Evolutionary conservation across 2,888 invertebrate species (phyloP).

Genomic region (Lottia gigantea): DNA sequence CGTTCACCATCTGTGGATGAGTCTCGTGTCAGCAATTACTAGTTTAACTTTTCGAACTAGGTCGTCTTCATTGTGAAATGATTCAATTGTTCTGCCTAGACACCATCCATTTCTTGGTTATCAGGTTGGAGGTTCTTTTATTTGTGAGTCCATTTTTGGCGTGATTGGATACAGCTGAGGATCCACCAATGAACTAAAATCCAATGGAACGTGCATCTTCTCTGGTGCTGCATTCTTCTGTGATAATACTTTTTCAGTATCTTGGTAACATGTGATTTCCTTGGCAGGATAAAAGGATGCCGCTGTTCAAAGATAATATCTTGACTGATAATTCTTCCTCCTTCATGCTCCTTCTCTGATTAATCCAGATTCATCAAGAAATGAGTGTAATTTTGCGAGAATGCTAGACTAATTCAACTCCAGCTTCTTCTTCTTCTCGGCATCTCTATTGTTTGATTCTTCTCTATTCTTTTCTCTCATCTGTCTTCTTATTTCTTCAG

Average conservation of each 20-base stretch:
- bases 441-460: not conserved
- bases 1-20: no score
- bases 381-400: conserved; percentile 9
- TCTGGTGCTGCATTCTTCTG: not conserved
- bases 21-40: no score
- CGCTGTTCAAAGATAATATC: conserved; percentile 3
- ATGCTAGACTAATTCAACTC: not conserved
- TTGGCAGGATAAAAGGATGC: conserved; percentile 18
- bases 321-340: conserved; percentile 5
- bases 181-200: not conserved
- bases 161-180: not conserved
- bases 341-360: conserved; percentile 14
- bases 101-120: no score
- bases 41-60: no score
- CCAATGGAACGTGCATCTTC: not conserved
- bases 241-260: conserved; percentile 17
- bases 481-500: not conserved
- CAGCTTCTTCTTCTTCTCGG: not conserved
- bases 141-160: not conserved
- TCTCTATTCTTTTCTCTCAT: not conserved
- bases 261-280: conserved; percentile 11
- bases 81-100: no score
- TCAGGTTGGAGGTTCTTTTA: conserved; percentile 14
- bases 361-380: conserved; percentile 2
- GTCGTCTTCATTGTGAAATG: no score